phyloP scores from a whole-genome alignment of 2,113 vertebrate genomes.

The Mesocricetus auratus region DNA sequence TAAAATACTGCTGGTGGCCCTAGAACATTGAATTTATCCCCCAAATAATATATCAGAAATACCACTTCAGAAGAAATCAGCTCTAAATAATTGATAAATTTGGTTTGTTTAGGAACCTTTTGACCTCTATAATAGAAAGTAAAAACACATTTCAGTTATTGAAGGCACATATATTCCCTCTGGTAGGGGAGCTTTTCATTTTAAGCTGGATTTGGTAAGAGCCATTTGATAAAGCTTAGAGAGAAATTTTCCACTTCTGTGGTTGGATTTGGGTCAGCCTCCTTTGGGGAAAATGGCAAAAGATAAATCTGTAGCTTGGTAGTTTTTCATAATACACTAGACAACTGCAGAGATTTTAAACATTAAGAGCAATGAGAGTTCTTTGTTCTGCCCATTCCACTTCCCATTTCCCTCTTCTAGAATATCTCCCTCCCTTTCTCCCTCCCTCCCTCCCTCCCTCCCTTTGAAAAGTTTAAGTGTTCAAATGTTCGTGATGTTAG shows the following conservation, averaged over 20 bases:
- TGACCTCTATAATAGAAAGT: constrained; percentile 93
- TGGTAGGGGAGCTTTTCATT: constrained; percentile 91
- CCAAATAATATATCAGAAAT: constrained; percentile 96
- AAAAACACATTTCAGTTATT: constrained; percentile 93
- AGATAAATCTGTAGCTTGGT: constrained; percentile 89
- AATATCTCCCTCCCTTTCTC: constrained; percentile 48
- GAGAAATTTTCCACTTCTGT: constrained; percentile 87
- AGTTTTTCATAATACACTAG: constrained; percentile 88
- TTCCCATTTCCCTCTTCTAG: constrained; percentile 28
- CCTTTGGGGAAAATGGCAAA: constrained; percentile 87
- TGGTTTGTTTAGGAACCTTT: constrained; percentile 94
- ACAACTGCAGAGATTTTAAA: constrained; percentile 89
- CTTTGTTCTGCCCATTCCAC: constrained; percentile 44
- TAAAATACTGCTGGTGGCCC: constrained; percentile 90
- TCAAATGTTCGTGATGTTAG: constrained; percentile 80
- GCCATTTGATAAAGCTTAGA: constrained; percentile 90
- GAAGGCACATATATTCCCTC: constrained; percentile 92
- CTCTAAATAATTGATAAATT: constrained; percentile 97
- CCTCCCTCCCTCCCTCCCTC: constrained; percentile 48
- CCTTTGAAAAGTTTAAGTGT: constrained; percentile 81
- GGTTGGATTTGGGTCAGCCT: constrained; percentile 88
- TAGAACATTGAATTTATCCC: constrained; percentile 97
- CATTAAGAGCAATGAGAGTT: constrained; percentile 85
- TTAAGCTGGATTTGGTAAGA: constrained; percentile 88
- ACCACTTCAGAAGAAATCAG: constrained; percentile 96